Conservation (phyloP, 2,113 vertebrate species). For the Coturnix japonica region DNA sequence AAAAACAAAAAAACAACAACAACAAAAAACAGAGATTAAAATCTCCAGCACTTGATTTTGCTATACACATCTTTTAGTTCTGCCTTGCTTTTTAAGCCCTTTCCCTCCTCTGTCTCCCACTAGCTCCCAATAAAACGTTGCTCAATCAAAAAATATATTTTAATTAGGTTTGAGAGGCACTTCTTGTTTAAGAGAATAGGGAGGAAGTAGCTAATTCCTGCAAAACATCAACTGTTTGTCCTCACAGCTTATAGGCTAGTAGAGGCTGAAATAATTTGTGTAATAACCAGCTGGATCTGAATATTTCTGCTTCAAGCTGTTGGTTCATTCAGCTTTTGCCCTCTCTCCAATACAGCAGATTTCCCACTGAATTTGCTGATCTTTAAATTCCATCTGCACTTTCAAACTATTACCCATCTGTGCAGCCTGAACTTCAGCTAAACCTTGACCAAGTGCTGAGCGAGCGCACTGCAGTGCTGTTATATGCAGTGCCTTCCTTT, state of each 20-base stretch:
- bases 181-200: background rate
- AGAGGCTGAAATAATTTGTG: constrained; percentile 43
- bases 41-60: background rate
- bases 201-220: background rate
- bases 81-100: background rate
- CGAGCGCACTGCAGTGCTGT: background rate
- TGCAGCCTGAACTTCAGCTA: constrained; percentile 62
- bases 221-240: constrained; percentile 33
- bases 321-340: constrained; percentile 2
- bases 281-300: constrained; percentile 59
- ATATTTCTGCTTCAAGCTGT: constrained; percentile 60
- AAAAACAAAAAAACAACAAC: too few species aligned
- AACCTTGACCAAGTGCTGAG: constrained; percentile 54
- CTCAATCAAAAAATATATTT: background rate
- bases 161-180: background rate
- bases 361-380: constrained; percentile 67
- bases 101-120: background rate
- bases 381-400: constrained; percentile 71
- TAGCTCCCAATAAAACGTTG: background rate
- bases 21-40: background rate
- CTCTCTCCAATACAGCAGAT: constrained; percentile 45
- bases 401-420: constrained; percentile 73
- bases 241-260: constrained; percentile 32
- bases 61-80: background rate
- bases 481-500: background rate